These are phyloP conservation scores for Eolophus roseicapilla DNA, from an alignment of 2,113 vertebrate species.

Conservation along the genomic window DNA sequence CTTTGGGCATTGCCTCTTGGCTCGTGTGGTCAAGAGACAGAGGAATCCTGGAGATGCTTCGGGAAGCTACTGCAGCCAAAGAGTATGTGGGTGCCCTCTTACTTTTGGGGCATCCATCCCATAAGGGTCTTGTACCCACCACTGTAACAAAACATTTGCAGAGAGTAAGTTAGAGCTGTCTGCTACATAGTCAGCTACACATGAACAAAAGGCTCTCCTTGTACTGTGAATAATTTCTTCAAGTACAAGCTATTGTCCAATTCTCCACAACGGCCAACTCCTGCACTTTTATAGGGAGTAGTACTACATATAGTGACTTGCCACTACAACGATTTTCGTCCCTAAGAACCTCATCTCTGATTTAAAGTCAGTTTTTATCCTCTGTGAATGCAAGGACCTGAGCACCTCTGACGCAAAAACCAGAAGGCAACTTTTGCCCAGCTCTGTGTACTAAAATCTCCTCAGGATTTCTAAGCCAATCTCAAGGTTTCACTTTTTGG, in stretches of 20 bases:
- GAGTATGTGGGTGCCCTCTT: not conserved
- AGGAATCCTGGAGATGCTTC: not conserved
- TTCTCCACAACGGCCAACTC: not conserved
- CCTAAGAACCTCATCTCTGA: not conserved
- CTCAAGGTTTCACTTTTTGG: not conserved
- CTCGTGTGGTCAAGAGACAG: not conserved
- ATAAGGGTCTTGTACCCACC: not conserved
- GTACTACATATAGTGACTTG: not conserved
- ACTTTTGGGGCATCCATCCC: not conserved
- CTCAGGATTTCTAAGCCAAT: not conserved
- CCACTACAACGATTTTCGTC: not conserved
- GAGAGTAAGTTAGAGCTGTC: not conserved
- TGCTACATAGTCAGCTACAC: not conserved
- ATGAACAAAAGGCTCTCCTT: not conserved
- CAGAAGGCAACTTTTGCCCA: not conserved
- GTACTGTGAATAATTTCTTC: not conserved
- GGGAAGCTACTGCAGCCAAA: not conserved
- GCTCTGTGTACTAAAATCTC: not conserved
- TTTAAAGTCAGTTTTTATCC: not conserved
- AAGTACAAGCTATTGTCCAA: not conserved
- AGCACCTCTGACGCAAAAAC: not conserved
- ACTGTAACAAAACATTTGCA: not conserved
- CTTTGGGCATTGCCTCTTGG: not conserved
- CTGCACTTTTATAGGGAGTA: not conserved
- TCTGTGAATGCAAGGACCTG: not conserved